phyloP scores from a whole-genome alignment of 1,140 invertebrate species.

The Philotrypesis tridentata region DNA sequence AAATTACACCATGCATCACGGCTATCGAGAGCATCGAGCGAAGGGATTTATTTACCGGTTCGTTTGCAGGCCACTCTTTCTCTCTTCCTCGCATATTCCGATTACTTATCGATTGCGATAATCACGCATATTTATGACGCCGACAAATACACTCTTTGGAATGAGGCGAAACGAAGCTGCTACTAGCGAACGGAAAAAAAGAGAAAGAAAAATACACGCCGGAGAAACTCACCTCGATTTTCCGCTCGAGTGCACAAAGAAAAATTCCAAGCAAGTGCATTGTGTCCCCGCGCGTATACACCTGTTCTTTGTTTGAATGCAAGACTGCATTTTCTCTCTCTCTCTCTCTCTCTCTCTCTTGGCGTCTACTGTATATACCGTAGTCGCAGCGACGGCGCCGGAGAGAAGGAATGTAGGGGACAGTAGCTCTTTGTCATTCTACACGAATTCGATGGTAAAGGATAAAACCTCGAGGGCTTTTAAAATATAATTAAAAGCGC shows the following conservation, averaged over 20 bases:
- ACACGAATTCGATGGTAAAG: neutral
- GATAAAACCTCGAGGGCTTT: neutral
- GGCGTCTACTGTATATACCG: too few species aligned
- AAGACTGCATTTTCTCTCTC: neutral
- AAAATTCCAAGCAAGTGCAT: neutral
- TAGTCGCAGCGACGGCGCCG: too few species aligned
- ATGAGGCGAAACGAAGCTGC: neutral
- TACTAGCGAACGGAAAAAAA: too few species aligned
- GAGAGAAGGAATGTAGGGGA: too few species aligned
- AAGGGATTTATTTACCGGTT: slow-evolving; percentile 21
- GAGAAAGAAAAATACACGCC: neutral
- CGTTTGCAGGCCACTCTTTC: too few species aligned
- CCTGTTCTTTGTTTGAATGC: neutral
- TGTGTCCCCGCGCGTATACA: neutral
- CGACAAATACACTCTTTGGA: neutral
- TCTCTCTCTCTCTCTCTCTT: too few species aligned
- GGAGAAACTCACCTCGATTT: neutral
- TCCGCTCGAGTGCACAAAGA: neutral
- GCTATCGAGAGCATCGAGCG: neutral
- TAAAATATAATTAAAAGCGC: slow-evolving; percentile 41
- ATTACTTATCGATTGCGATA: slow-evolving; percentile 43
- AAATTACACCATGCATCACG: neutral
- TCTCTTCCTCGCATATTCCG: slow-evolving; percentile 13
- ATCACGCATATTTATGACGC: slow-evolving; percentile 23
- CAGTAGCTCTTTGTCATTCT: slow-evolving; percentile 15